These are phyloP conservation scores for Stichodactyla mertensii DNA, from an alignment of 64 coral and sea anemone genomes.

Conservation along the genomic window DNA sequence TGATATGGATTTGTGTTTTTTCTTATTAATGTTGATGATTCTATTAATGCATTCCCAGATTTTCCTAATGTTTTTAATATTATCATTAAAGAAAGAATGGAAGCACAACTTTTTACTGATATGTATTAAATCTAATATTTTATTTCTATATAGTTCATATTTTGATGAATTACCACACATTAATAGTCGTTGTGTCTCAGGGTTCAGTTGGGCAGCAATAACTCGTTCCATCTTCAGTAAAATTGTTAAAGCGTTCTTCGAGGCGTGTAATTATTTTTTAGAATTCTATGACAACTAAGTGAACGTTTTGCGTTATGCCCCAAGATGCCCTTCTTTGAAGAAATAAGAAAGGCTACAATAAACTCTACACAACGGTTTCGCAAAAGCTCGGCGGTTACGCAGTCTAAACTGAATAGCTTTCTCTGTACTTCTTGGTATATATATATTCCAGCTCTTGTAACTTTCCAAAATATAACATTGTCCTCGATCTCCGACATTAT, in stretches of 20 bases:
- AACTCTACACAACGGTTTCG: constrained; percentile 48
- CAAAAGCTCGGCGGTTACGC: constrained; percentile 34
- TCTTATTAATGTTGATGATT: no score
- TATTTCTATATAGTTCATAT: no score
- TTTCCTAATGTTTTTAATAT: no score
- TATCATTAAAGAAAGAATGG: no score
- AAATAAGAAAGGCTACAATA: constrained; percentile 34
- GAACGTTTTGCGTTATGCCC: constrained; percentile 21
- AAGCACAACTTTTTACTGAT: no score
- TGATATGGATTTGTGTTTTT: no score
- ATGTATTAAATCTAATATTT: no score
- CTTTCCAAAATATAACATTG: constrained; percentile 26
- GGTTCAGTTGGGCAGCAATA: constrained; percentile 41
- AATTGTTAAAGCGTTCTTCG: constrained; percentile 38
- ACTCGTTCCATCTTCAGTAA: constrained; percentile 30
- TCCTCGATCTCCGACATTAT: constrained; percentile 16
- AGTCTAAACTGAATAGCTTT: constrained; percentile 51
- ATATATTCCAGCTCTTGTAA: constrained; percentile 47
- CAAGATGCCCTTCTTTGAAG: constrained; percentile 17
- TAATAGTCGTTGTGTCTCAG: neutral
- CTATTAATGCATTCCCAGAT: no score
- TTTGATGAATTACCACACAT: no score
- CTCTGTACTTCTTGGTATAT: constrained; percentile 40
- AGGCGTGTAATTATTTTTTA: constrained; percentile 35
- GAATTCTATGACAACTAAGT: constrained; percentile 35